Evolutionary conservation across 2,113 vertebrate genomes (phyloP), one percentile per base, ranked within the genome.

Genomic region (Cariama cristata): DNA sequence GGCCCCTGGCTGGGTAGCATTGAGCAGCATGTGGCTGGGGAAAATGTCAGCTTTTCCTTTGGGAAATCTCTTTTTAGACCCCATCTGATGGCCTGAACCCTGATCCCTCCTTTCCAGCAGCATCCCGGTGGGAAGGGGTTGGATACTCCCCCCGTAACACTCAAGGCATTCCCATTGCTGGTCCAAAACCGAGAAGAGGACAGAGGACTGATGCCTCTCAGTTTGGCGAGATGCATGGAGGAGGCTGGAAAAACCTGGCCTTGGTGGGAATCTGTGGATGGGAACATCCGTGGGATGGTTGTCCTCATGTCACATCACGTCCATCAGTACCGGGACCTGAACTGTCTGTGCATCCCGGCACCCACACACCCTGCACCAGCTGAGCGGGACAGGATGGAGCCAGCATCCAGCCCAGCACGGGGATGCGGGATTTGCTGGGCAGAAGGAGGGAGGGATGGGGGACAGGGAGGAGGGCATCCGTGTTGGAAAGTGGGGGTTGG

Each of bases 291-390:
- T 30, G 30, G 60, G 16, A 40, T 33, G 32, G 26, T 13, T 30
- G 15, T 49, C 33, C 18, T 71, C 30, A 4, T 14, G 27, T 27
- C 38, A 52, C 42, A 62, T 47, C 42, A 14, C 16, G 22, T 30
- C 50, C 0, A 0, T 67, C 23, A 4, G 23, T 42, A 60, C 42
- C 1, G 1, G 15, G 8, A 35, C 11, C 62, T 42, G 19, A 60
- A 26, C 24, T 8, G 9, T 2, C 23, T 28, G 0, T 44, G 19
- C 20, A 14, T 2, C 27, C 24, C 24, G 2, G 4, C 9, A 30
- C 20, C 8, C 24, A 38, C 33, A 58, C 5, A 4, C 42, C 20
- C n/a, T 38, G 52, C n/a, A 35, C 42, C 38, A 32, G 22, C 11
- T 19, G 23, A 56, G 40, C 28, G 56, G 60, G 75, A n/a, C 68